phyloP scores from a whole-genome alignment of 2,113 vertebrate genomes.

The Malurus alboscapulatus region DNA sequence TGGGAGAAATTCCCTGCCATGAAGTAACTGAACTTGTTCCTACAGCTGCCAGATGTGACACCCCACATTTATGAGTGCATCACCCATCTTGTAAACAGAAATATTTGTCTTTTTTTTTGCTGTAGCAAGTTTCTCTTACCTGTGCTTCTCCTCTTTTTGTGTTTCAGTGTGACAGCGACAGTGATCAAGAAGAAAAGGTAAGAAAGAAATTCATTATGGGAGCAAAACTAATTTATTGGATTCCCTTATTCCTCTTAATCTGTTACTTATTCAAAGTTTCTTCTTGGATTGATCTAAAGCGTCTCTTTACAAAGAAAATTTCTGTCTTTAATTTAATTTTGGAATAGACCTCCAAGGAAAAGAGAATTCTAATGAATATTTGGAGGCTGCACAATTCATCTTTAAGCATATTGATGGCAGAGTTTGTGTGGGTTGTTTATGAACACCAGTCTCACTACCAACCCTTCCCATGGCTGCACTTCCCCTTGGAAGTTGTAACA shows the following conservation, averaged over 20 bases:
- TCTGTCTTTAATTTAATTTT: background rate
- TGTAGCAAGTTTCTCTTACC: slow-evolving; percentile 13
- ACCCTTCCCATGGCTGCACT: background rate
- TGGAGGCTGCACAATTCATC: background rate
- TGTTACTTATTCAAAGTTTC: background rate
- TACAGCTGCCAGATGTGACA: background rate
- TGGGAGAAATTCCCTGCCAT: accelerated
- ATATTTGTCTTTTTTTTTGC: background rate
- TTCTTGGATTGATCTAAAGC: background rate
- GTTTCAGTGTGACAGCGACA: slow-evolving; percentile 93
- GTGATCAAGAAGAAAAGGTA: slow-evolving; percentile 97
- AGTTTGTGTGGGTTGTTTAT: background rate
- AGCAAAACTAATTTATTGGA: background rate
- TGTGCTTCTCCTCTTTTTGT: slow-evolving; percentile 20
- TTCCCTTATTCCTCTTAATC: background rate
- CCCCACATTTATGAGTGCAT: background rate
- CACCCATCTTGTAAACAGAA: background rate
- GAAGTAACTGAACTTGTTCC: background rate
- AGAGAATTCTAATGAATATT: background rate
- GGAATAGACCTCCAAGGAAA: background rate
- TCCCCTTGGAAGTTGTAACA: background rate
- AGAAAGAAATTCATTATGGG: slow-evolving; percentile 32
- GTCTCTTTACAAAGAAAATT: background rate
- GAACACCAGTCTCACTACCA: background rate
- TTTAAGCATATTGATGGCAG: background rate